Evolutionary conservation across 2,888 invertebrate genomes (phyloP).

Genomic region (Leptopterna dolabrata): DNA sequence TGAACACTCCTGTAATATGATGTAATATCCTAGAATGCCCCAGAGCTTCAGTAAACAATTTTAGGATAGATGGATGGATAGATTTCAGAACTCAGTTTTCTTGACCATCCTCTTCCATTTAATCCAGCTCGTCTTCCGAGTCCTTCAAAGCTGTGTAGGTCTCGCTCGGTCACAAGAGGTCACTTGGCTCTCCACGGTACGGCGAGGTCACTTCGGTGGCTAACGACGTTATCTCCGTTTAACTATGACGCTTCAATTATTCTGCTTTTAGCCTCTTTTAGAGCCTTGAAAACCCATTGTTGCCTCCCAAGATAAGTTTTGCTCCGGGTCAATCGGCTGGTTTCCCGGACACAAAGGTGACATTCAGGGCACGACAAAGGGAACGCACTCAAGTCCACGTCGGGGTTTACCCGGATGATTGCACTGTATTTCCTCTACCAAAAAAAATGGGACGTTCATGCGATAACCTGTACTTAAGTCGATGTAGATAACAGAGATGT

Average conservation of each 20-base stretch:
- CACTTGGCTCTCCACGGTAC: background rate
- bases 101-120: too few species aligned
- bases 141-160: background rate
- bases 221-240: conserved; percentile 39
- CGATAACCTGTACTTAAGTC: too few species aligned
- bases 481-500: too few species aligned
- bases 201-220: conserved; percentile 17
- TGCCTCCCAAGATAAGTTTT: background rate
- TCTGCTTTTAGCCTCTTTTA: conserved; percentile 22
- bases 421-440: too few species aligned
- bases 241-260: conserved; percentile 51
- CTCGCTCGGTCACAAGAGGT: background rate
- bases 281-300: conserved; percentile 23
- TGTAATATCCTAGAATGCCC: too few species aligned
- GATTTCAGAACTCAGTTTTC: too few species aligned
- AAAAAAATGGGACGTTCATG: too few species aligned
- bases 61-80: too few species aligned
- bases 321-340: background rate
- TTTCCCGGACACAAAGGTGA: background rate
- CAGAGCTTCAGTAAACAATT: too few species aligned
- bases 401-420: too few species aligned
- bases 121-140: background rate
- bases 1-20: too few species aligned
- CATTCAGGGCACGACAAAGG: background rate
- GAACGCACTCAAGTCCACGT: background rate